Base-by-base conservation (phyloP, 2,797 vertebrate genomes). In the Parambassis ranga region DNA sequence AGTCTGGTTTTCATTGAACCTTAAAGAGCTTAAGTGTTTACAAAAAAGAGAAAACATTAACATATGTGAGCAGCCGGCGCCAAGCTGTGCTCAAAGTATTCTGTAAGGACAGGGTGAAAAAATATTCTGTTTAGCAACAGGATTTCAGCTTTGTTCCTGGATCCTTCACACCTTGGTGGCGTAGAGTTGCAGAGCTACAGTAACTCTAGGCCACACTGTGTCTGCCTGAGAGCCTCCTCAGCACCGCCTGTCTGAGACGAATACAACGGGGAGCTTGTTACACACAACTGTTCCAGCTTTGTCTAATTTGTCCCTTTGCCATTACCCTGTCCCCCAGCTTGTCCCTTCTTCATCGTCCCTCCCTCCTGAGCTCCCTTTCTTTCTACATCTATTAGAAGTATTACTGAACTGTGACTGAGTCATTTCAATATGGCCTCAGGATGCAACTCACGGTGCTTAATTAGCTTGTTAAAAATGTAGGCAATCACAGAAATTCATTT, bases 371-470 rank as follows among this genome's bases (percentile, higher is more conserved):
- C 73, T 57, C 66, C 74, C 53, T 52, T 71, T 77, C 78, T 64
- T 81, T 60, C 80, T 75, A 57, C 36, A 38, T 86, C 81, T 80
- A 91, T 91, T 91, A 91, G 82, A 82, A 75, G 78, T 82, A 85
- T 86, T 87, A 89, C 80, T 89, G 88, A 90, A 89, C 88, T 87
- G 90, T 88, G 88, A 89, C 90, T 47, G 87, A 91, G 82, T 87
- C 82, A 90, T 91, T 91, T 92, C 89, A 89, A 85, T 83, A 89
- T 77, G 38, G 65, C 90, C 88, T 81, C 72, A 75, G 88, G 88
- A 89, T 86, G 85, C 84, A 82, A 84, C 71, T 69, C 79, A 77
- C 65, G 80, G 68, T 49, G 82, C 84, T 90, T 92, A 93, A 93
- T 92, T 91, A 91, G 89, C 87, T 89, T 77, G 79, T 90, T 90